Percentiles rank a stretch among this genome's conserved stretches.
Evolutionary conservation across 2,797 vertebrate genomes (phyloP).

Genomic region (Intellagama lesueurii): DNA sequence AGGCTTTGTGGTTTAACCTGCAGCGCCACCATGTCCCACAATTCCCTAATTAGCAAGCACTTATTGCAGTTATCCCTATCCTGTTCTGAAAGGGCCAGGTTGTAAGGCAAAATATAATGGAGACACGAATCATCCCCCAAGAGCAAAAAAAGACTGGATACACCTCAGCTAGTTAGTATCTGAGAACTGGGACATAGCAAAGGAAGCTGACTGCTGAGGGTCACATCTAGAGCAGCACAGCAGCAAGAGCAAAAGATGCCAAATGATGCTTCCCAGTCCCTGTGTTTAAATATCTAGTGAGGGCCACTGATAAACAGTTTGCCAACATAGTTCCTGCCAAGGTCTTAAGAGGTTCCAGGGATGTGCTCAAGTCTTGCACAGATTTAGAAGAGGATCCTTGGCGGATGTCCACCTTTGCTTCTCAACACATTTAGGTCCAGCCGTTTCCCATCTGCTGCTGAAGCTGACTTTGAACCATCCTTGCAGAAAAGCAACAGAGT

Average conservation of each 20-base stretch:
- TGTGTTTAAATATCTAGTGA: constrained; percentile 62
- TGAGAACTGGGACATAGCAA: constrained; percentile 43
- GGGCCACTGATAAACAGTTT: constrained; percentile 67
- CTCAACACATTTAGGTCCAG: constrained; percentile 70
- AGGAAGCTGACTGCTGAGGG: constrained; percentile 38
- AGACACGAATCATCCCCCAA: neutral
- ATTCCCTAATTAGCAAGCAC: neutral
- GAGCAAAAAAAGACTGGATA: neutral
- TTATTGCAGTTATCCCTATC: neutral
- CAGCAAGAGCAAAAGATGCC: constrained; percentile 35
- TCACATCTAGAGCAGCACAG: constrained; percentile 25
- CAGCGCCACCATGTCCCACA: no score
- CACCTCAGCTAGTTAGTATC: neutral
- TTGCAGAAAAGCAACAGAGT: constrained; percentile 66
- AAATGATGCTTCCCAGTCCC: constrained; percentile 49
- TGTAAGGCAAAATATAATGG: no score
- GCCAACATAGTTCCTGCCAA: constrained; percentile 68
- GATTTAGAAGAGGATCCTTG: constrained; percentile 75
- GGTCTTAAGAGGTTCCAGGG: constrained; percentile 70
- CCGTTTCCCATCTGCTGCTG: constrained; percentile 71
- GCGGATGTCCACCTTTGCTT: constrained; percentile 68
- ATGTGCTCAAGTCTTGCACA: constrained; percentile 69
- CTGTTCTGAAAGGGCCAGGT: neutral
- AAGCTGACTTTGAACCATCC: constrained; percentile 73
- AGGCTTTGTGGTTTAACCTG: no score